phyloP scores from a whole-genome alignment of 2,113 vertebrate genomes.

The Formicarius rufipectus region DNA sequence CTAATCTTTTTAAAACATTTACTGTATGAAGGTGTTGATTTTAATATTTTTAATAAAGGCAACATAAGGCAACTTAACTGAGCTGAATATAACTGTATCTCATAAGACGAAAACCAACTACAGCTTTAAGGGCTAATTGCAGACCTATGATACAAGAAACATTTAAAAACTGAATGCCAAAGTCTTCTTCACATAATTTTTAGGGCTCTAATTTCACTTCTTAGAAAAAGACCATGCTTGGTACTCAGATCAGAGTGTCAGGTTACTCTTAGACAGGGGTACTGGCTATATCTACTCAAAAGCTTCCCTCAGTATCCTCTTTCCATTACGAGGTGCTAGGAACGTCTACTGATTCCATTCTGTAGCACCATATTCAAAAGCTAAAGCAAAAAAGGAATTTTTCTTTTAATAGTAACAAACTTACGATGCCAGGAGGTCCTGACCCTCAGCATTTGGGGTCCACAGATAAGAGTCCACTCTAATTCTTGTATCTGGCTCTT shows the following conservation, averaged over 20 bases:
- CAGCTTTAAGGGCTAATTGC: not conserved
- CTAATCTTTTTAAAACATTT: not conserved
- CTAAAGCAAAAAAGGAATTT: not conserved
- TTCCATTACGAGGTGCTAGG: not conserved
- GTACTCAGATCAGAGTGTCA: not conserved
- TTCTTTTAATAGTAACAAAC: not conserved
- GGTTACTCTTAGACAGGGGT: not conserved
- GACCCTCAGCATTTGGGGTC: not conserved
- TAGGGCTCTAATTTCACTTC: not conserved
- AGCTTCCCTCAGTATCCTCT: not conserved
- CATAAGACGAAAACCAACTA: not conserved
- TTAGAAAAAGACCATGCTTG: not conserved
- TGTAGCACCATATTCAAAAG: not conserved
- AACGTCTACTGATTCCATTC: not conserved
- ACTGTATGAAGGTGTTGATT: not conserved
- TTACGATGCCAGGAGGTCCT: not conserved
- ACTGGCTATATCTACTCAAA: not conserved
- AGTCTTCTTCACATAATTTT: not conserved
- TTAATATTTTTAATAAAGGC: not conserved
- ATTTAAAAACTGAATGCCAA: not conserved
- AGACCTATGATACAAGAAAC: not conserved
- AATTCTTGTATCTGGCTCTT: not conserved
- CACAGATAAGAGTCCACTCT: not conserved
- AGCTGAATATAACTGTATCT: not conserved
- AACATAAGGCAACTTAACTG: not conserved